phyloP scores from a whole-genome alignment of 2,888 invertebrate species.

The Hypolimnas misippus region DNA sequence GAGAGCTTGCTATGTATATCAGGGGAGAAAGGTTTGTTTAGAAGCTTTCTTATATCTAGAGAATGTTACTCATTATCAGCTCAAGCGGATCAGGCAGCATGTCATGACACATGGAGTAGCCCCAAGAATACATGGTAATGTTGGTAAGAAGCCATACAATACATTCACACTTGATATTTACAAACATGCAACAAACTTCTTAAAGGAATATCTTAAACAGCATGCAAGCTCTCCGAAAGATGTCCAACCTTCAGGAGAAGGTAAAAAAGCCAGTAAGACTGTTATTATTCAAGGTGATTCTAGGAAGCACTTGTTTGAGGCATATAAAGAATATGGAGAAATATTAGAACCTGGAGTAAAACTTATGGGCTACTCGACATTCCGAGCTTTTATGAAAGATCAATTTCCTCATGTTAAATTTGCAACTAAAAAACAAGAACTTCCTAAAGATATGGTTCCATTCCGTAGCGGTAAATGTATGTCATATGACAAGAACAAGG shows the following conservation, averaged over 20 bases:
- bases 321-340: conserved; percentile 89
- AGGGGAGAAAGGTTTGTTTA: conserved; percentile 89
- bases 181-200: conserved; percentile 89
- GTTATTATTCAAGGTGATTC: conserved; percentile 81
- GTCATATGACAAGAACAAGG: conserved; percentile 81
- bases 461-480: conserved; percentile 83
- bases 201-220: conserved; percentile 88
- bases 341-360: conserved; percentile 88
- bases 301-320: conserved; percentile 89
- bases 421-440: conserved; percentile 84
- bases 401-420: conserved; percentile 92
- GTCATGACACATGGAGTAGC: conserved; percentile 91
- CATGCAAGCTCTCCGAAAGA: conserved; percentile 85
- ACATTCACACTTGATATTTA: conserved; percentile 91
- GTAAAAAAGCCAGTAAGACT: conserved; percentile 80
- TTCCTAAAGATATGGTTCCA: conserved; percentile 77
- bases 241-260: conserved; percentile 73
- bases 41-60: conserved; percentile 91
- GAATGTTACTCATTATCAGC: conserved; percentile 91
- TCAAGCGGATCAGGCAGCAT: conserved; percentile 90
- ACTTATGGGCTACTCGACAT: conserved; percentile 91
- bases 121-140: conserved; percentile 90
- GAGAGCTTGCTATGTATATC: conserved; percentile 90
- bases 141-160: conserved; percentile 91
- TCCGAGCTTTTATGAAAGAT: conserved; percentile 91